Evolutionary conservation across 2,113 vertebrate species (phyloP).

Genomic region (Misgurnus anguillicaudatus): DNA sequence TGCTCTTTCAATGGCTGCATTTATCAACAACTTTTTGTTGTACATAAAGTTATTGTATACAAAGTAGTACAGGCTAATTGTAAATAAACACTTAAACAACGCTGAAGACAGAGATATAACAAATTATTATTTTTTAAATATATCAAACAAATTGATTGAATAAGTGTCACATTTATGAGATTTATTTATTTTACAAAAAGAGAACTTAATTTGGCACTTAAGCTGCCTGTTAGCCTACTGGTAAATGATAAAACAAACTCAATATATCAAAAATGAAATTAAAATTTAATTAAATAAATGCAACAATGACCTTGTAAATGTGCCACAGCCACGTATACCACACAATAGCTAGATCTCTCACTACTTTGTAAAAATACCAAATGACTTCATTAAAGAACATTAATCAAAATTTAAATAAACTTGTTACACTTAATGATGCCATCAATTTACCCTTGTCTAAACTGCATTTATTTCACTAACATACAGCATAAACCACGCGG

Average conservation of each 20-base stretch:
- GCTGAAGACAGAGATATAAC: too few relatives aligned
- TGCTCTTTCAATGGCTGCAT: background rate
- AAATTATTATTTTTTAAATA: too few relatives aligned
- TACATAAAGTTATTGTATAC: too few relatives aligned
- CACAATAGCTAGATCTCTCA: conserved; percentile 32
- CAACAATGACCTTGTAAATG: conserved; percentile 26
- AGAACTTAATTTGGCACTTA: too few relatives aligned
- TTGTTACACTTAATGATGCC: conserved; percentile 42
- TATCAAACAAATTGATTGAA: too few relatives aligned
- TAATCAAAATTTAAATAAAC: conserved; percentile 43
- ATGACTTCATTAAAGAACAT: conserved; percentile 36
- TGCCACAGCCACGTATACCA: conserved; percentile 20
- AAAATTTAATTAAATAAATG: conserved; percentile 26
- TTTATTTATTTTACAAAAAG: too few relatives aligned
- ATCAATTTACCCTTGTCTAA: conserved; percentile 44
- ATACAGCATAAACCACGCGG: conserved; percentile 18
- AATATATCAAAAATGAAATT: conserved; percentile 17
- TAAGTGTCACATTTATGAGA: too few relatives aligned
- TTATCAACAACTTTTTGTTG: too few relatives aligned
- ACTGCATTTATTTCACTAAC: conserved; percentile 15
- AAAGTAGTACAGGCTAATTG: too few relatives aligned
- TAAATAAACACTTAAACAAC: too few relatives aligned
- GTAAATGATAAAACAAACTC: background rate
- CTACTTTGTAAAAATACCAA: conserved; percentile 8
- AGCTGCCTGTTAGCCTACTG: too few relatives aligned